Evolutionary conservation across 2,113 vertebrate genomes (phyloP).

Genomic region (Periophthalmodon schlosseri): DNA sequence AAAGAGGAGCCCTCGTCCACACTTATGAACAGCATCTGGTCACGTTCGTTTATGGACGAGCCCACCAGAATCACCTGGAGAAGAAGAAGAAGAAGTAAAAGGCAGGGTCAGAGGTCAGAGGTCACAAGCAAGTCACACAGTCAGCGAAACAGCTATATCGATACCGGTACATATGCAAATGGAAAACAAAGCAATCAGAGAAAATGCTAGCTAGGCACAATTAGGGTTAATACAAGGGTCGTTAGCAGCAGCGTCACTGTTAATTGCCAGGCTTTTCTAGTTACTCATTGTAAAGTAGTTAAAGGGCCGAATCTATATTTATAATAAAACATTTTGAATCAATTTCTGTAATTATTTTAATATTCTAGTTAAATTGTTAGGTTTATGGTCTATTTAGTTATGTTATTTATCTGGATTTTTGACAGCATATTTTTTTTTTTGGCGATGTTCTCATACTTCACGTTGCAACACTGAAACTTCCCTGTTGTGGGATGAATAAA

Average conservation of each 20-base stretch:
- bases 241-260: background rate
- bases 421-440: too few relatives aligned
- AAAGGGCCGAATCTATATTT: too few relatives aligned
- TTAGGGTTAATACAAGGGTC: constrained; percentile 13
- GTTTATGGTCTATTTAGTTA: too few relatives aligned
- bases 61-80: constrained; percentile 92
- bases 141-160: constrained; percentile 26
- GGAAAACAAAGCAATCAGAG: constrained; percentile 14
- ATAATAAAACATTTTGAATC: too few relatives aligned
- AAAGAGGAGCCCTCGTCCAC: constrained; percentile 91
- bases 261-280: background rate
- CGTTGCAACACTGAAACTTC: too few relatives aligned
- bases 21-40: constrained; percentile 94
- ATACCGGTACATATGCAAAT: constrained; percentile 17
- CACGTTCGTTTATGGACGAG: constrained; percentile 87
- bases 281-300: too few relatives aligned
- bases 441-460: too few relatives aligned
- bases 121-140: constrained; percentile 1
- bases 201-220: constrained; percentile 11
- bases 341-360: too few relatives aligned
- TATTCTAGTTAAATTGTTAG: too few relatives aligned
- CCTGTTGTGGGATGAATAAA: too few relatives aligned
- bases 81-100: constrained; percentile 23
- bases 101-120: constrained; percentile 13
- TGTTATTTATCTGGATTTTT: too few relatives aligned